Evolutionary conservation across 2,113 vertebrate species (phyloP).

Genomic region (Heterotis niloticus): DNA sequence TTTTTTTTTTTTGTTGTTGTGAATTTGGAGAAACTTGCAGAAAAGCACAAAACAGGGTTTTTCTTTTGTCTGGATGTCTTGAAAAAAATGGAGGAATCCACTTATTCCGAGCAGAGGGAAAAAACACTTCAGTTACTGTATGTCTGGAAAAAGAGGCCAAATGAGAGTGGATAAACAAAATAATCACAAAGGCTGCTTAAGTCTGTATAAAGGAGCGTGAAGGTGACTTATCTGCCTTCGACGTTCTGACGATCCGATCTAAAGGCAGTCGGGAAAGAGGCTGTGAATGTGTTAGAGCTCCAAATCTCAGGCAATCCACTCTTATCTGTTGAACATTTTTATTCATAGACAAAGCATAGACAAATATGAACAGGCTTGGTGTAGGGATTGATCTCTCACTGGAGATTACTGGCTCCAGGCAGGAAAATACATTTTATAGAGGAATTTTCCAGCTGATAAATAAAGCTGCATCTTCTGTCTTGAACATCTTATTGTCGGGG

Average conservation of each 20-base stretch:
- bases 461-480: background rate
- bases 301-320: background rate
- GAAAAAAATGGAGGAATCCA: too few relatives aligned
- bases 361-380: conserved; percentile 3
- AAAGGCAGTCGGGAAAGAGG: background rate
- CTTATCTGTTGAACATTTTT: background rate
- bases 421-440: too few relatives aligned
- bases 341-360: background rate
- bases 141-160: too few relatives aligned
- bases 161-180: too few relatives aligned
- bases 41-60: too few relatives aligned
- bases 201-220: background rate
- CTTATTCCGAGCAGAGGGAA: too few relatives aligned
- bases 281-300: conserved; percentile 7
- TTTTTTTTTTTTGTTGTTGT: too few relatives aligned
- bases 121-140: too few relatives aligned
- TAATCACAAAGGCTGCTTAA: too few relatives aligned
- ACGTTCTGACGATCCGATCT: background rate
- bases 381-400: background rate
- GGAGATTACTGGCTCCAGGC: background rate
- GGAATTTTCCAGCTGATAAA: background rate
- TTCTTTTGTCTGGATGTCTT: too few relatives aligned
- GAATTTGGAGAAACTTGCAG: too few relatives aligned
- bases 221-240: background rate
- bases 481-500: too few relatives aligned